These are phyloP conservation scores for Theretra japonica DNA, from an alignment of 2,888 invertebrate species.

Conservation along the genomic window DNA sequence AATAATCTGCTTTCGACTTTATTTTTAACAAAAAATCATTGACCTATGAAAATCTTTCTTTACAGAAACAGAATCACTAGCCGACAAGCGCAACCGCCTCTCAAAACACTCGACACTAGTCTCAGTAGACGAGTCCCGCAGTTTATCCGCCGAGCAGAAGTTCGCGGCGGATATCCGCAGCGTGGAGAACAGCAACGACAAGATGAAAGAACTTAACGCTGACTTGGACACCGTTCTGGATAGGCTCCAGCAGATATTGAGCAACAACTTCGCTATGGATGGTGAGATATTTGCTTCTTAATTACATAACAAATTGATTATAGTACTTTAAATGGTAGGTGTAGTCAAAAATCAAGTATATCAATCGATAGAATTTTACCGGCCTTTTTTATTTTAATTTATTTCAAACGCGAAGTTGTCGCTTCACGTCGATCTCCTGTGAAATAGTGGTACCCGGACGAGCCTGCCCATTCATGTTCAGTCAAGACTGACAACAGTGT, in stretches of 20 bases:
- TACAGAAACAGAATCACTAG: conserved; percentile 54
- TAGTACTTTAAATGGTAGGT: too few relatives aligned
- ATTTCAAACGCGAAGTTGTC: too few relatives aligned
- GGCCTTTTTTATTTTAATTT: too few relatives aligned
- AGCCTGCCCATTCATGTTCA: too few relatives aligned
- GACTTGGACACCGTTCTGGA: conserved; percentile 89
- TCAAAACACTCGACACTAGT: conserved; percentile 23
- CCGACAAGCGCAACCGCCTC: conserved; percentile 41
- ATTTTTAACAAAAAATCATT: too few relatives aligned
- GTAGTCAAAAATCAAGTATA: too few relatives aligned
- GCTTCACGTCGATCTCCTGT: too few relatives aligned
- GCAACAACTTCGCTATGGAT: conserved; percentile 87
- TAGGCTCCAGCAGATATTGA: conserved; percentile 88
- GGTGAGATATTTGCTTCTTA: conserved; percentile 63
- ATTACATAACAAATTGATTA: too few relatives aligned
- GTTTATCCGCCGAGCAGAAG: conserved; percentile 65
- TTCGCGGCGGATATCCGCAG: conserved; percentile 71
- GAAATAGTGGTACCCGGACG: too few relatives aligned
- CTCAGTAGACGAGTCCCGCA: conserved; percentile 45
- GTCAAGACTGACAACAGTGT: too few relatives aligned
- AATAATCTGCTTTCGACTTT: too few relatives aligned
- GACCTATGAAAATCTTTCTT: neutral
- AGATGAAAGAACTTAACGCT: conserved; percentile 84
- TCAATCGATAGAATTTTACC: too few relatives aligned
- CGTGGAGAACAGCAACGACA: conserved; percentile 70